Base-by-base conservation (phyloP, 2,113 vertebrate genomes). In the Sterrhoptilus dennistouni region DNA sequence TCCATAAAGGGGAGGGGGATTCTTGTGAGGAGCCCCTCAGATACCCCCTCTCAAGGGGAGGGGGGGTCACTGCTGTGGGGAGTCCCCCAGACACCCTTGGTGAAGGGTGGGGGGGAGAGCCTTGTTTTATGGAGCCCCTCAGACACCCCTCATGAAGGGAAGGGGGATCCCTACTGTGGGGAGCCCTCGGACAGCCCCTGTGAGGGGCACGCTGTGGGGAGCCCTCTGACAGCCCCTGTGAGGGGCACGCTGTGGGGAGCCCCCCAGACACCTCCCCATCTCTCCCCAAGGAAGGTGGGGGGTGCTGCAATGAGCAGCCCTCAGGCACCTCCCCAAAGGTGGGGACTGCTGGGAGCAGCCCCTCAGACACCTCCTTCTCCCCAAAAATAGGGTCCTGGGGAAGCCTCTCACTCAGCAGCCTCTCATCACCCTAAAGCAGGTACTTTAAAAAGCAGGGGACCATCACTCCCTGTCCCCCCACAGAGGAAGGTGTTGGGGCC, bases 401-500 rank as follows among this genome's bases (percentile, higher is more conserved):
- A 35, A 66, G 8, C 14, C n/a, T 50, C 22, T 72, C 0, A 0
- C 15, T 63, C 15, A 20, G 27, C 38, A 50, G 49, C 38, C 14
- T 12, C 33, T 79, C 15, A 12, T 21, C n/a, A 18, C 71, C 33
- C 45, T 47, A 35, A 50, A 56, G 42, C 21, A 49, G 66, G 16
- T n/a, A 7, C 8, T 3, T 53, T 19, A 10, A 14, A 42, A 35
- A 53, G 14, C 20, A 11, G 35, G 29, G 25, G 6, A 11, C 42
- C 4, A 38, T 75, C 14, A 4, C 4, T 68, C 40, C 50, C 22
- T 53, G n/a, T 57, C 1, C 3, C 29, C 31, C 24, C 11, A 2
- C 10, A 33, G 36, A 50, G 17, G 8, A 8, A 27, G 11, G 35
- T 0, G 1, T n/a, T 1, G 0, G 12, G 24, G 12, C 28, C n/a